These are phyloP conservation scores for Antheraea mylitta DNA, from an alignment of 1,140 invertebrate species.

Conservation along the genomic window DNA sequence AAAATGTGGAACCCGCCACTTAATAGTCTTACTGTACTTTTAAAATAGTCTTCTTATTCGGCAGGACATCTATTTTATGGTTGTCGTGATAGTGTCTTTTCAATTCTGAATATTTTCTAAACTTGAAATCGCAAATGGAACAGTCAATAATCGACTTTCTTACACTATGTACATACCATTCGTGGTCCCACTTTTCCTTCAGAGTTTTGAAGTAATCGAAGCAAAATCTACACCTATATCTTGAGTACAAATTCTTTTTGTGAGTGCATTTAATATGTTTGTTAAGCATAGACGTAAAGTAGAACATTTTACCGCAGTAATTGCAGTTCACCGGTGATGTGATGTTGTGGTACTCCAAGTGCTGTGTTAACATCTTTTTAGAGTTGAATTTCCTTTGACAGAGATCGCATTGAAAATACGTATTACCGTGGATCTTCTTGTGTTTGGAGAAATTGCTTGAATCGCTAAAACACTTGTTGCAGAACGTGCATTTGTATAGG, in stretches of 20 bases:
- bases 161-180: conserved; percentile 66
- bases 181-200: conserved; percentile 75
- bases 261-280: conserved; percentile 70
- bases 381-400: conserved; percentile 75
- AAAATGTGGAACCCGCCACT: conserved; percentile 5
- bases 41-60: conserved; percentile 42
- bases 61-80: conserved; percentile 53
- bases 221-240: conserved; percentile 64
- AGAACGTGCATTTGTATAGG: conserved; percentile 72
- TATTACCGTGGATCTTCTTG: conserved; percentile 71
- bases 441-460: conserved; percentile 77
- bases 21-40: conserved; percentile 27
- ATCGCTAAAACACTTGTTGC: conserved; percentile 74
- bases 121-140: conserved; percentile 57
- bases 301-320: conserved; percentile 60
- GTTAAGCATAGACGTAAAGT: conserved; percentile 67
- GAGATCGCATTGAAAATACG: conserved; percentile 67
- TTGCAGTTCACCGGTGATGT: conserved; percentile 51
- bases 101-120: conserved; percentile 65
- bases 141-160: conserved; percentile 71
- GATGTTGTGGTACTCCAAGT: conserved; percentile 71
- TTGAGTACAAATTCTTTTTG: conserved; percentile 32
- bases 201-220: conserved; percentile 53
- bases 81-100: conserved; percentile 52
- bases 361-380: conserved; percentile 69